Percentiles rank a stretch among this genome's conserved stretches.
Conservation (phyloP, 2,888 invertebrate genomes). For the Torymus auratus region DNA sequence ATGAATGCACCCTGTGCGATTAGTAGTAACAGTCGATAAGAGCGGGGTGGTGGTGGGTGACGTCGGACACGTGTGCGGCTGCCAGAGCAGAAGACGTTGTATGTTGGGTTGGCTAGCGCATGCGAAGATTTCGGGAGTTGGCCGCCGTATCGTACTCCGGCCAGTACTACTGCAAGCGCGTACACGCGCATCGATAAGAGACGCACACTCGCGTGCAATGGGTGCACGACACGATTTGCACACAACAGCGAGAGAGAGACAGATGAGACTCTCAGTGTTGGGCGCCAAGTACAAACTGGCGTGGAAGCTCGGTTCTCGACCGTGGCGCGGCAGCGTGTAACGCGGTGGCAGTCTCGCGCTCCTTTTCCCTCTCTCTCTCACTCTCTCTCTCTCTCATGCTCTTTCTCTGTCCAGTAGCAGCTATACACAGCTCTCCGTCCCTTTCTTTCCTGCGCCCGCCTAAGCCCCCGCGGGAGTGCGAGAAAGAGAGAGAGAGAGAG, state of each 20-base stretch:
- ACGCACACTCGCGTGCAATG: not conserved
- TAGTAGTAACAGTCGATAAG: constrained; percentile 38
- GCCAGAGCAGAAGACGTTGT: constrained; percentile 1
- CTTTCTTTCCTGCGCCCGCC: constrained; percentile 55
- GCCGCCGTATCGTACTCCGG: no score
- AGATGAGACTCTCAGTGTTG: constrained; percentile 46
- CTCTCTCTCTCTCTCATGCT: constrained; percentile 52
- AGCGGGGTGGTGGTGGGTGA: no score
- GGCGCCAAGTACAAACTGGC: constrained; percentile 72
- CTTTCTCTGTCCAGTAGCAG: constrained; percentile 27
- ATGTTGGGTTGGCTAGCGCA: no score
- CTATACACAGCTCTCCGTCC: constrained; percentile 58
- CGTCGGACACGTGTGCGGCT: constrained; percentile 16
- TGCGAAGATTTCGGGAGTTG: no score
- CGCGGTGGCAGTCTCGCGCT: constrained; percentile 67
- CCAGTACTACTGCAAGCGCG: no score
- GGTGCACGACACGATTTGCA: not conserved
- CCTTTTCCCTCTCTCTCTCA: constrained; percentile 63
- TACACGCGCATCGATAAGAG: not conserved
- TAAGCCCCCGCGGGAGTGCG: constrained; percentile 1
- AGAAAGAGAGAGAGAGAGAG: constrained; percentile 11
- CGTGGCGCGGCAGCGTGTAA: constrained; percentile 72
- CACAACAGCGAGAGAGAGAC: constrained; percentile 23
- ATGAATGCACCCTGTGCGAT: not conserved
- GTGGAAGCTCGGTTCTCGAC: constrained; percentile 66